Base-by-base conservation (phyloP, 2,113 vertebrate genomes). In the Dendropsophus ebraccatus region DNA sequence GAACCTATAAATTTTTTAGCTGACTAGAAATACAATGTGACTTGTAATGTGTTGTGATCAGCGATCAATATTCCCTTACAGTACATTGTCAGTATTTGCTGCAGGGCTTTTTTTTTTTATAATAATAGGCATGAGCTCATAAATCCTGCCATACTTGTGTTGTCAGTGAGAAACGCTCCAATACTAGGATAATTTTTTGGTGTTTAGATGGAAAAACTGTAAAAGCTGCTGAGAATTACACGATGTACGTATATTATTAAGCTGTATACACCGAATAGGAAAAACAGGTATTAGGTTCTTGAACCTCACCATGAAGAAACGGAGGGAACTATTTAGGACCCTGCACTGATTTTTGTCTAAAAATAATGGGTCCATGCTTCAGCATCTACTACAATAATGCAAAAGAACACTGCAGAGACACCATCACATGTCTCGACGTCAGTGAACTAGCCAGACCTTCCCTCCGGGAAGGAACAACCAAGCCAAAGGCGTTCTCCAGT, bases 1-100 rank as follows among this genome's bases (percentile, higher is more conserved):
- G 23, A 37, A 78, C 47, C 76, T 37, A 78, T 78, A 78, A 56
- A 78, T 78, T 78, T 52, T 67, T 78, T 30, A 35, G 76, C 13
- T 58, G 32, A 56, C 30, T n/a, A 58, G 52, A 58, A 52, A 58
- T 79, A 60, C 52, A 79, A 35, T 79, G 7, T 60, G 32, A 58
- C 32, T 60, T 79, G 30, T 60, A 58, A 79, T 35, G 30, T 58
- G 76, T 37, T 25, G 28, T 58, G 76, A 79, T 58, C 54, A n/a
- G 54, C 76, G 23, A 79, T 60, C 76, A 79, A 79, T 79, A 79
- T 60, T 32, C 19, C 32, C 56, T 37, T 79, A 35, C 65, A 19
- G 65, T 9, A 35, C 21, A 37, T 32, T 58, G 76, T 54, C 76
- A 58, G 76, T 79, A 21, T 11, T 60, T 60, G 52, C 76, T 60